These are phyloP conservation scores for Venustoraphidia nigricollis DNA, from an alignment of 2,888 invertebrate species.

Conservation along the genomic window DNA sequence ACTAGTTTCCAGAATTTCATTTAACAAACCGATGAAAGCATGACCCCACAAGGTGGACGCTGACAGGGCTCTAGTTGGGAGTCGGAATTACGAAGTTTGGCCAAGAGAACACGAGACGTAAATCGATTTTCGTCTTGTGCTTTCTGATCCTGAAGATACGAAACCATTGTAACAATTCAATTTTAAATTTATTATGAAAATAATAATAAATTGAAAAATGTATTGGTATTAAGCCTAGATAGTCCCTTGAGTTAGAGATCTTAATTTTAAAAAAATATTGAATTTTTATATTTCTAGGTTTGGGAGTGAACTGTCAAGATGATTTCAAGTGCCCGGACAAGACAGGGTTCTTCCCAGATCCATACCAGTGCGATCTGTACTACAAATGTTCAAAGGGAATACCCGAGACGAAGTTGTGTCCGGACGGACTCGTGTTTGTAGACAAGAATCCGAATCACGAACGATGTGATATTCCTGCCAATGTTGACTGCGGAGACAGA, in stretches of 20 bases:
- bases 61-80: too few relatives aligned
- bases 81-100: too few relatives aligned
- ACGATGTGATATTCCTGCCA: constrained; percentile 59
- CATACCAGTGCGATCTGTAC: constrained; percentile 63
- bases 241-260: too few relatives aligned
- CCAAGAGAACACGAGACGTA: neutral
- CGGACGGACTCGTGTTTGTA: constrained; percentile 63
- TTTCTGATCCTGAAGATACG: too few relatives aligned
- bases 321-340: constrained; percentile 54
- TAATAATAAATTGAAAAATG: neutral
- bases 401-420: constrained; percentile 52
- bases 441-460: constrained; percentile 57
- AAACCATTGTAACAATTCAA: too few relatives aligned
- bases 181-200: too few relatives aligned
- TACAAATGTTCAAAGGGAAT: constrained; percentile 53
- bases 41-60: too few relatives aligned
- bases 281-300: constrained; percentile 20
- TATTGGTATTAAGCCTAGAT: too few relatives aligned
- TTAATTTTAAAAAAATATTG: too few relatives aligned
- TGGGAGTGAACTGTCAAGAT: constrained; percentile 27
- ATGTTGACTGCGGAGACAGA: constrained; percentile 62
- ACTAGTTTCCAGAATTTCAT: too few relatives aligned
- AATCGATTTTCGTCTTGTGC: too few relatives aligned
- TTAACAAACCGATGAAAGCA: too few relatives aligned
- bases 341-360: constrained; percentile 59